Base-by-base conservation (phyloP, 35 echinoderm and acorn worm genomes). In the Ophioderma brevispina region DNA sequence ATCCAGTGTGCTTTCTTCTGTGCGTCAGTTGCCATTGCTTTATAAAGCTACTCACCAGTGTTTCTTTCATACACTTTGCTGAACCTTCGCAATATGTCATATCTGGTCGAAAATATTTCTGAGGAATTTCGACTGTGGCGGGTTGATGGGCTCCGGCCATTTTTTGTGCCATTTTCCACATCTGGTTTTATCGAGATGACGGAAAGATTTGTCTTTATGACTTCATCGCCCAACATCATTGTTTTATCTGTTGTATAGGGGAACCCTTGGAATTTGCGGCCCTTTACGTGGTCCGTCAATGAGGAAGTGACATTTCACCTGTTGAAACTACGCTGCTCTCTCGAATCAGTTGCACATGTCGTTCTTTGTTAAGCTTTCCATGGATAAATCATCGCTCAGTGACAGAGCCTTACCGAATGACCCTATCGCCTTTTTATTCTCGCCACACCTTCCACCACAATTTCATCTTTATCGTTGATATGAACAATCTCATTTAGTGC, bases 21-120 rank as follows among this genome's bases (percentile, higher is more conserved):
- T 41, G 35, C 23, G 78, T 85, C 63, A 37, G 50, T 33, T 35
- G 52, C 11, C 19, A 8, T 49, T 79, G 77, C 34, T 17, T 83
- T 43, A 14, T 35, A 79, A 15, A 94, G 36, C 32, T 94, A 35
- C 11, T 63, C 2, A 88, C 56, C 33, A 97, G 25, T 0, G 92
- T 93, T 25, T 91, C 77, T 55, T 84, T 84, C 8, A 97, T 37
- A 14, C 55, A 88, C 78, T 79, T 86, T 35, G 92, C 81, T 0
- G 95, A 97, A 4, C 85, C 88, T 84, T 91, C 75, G 55, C 95
- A 94, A 55, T 94, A 89, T 8, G 92, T 97, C 81, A 97, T 87
- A 77, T 97, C 95, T 0, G 95, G 95, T 56, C 95, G 88, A 97
- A 97, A 81, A 97, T 87, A 79, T 94, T 97, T 33, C 95, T 78